Percentiles rank a stretch among this genome's conserved stretches.
These are phyloP conservation scores for Psilanteris sp. DNA, from an alignment of 1,140 invertebrate species.

Conservation along the genomic window DNA sequence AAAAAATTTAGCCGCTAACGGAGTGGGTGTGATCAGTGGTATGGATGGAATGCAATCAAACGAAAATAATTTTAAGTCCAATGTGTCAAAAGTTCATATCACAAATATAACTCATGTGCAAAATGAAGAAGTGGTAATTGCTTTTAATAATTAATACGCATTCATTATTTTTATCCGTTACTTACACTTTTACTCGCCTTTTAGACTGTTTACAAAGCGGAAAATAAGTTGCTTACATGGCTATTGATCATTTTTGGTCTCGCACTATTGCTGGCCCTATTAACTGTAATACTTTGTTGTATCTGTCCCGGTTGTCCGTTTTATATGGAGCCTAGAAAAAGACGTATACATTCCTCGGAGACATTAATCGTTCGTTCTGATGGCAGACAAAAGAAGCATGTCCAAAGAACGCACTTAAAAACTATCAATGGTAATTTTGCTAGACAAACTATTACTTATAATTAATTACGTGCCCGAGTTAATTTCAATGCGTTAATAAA, in stretches of 20 bases:
- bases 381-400: conserved; percentile 71
- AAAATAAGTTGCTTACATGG: conserved; percentile 87
- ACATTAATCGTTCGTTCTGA: conserved; percentile 82
- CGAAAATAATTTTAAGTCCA: conserved; percentile 5
- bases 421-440: conserved; percentile 63
- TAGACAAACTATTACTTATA: too few species aligned
- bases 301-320: conserved; percentile 90
- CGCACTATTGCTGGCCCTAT: conserved; percentile 85
- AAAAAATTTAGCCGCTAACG: conserved; percentile 84
- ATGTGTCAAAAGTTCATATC: conserved; percentile 24
- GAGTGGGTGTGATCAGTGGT: conserved; percentile 75
- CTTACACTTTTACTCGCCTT: not conserved
- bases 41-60: conserved; percentile 55
- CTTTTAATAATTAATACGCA: too few species aligned
- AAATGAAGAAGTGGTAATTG: conserved; percentile 72
- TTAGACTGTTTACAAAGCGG: conserved; percentile 85
- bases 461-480: too few species aligned
- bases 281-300: conserved; percentile 88
- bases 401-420: conserved; percentile 67
- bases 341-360: conserved; percentile 87
- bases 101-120: conserved; percentile 65
- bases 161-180: too few species aligned
- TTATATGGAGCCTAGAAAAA: conserved; percentile 87
- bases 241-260: conserved; percentile 86
- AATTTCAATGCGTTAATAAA: too few species aligned